phyloP scores from a whole-genome alignment of 2,888 invertebrate species.

The Leptinotarsa tumamoca region DNA sequence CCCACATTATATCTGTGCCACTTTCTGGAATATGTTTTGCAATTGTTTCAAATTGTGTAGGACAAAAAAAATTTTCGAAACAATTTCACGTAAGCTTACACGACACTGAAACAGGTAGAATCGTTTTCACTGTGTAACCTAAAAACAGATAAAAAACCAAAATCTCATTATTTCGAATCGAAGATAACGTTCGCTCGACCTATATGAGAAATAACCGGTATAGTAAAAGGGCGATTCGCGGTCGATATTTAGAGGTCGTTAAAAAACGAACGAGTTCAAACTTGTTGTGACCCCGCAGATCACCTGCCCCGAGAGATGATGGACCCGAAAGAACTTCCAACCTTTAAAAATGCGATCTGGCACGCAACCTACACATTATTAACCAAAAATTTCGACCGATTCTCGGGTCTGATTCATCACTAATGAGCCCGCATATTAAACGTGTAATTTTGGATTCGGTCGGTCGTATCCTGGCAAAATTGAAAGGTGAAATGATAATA shows the following conservation, averaged over 20 bases:
- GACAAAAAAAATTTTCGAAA: no score
- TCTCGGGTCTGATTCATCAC: conserved; percentile 34
- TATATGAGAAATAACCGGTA: conserved; percentile 24
- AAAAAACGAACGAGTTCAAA: conserved; percentile 26
- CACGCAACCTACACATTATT: conserved; percentile 44
- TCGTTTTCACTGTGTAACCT: background rate
- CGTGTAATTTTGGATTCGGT: conserved; percentile 38
- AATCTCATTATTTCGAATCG: conserved; percentile 15
- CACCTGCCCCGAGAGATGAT: conserved; percentile 21
- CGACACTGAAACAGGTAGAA: background rate
- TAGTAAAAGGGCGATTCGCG: conserved; percentile 23
- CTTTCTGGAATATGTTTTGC: no score
- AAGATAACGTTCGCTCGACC: conserved; percentile 5
- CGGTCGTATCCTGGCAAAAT: conserved; percentile 31
- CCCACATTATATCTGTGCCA: no score
- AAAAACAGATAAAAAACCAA: conserved; percentile 7
- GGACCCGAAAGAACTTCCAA: conserved; percentile 27
- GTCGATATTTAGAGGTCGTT: conserved; percentile 19
- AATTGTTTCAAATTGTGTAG: no score
- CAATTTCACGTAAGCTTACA: no score
- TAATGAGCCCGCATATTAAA: conserved; percentile 31
- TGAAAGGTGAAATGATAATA: conserved; percentile 32
- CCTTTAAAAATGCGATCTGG: conserved; percentile 31
- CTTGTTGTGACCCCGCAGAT: conserved; percentile 23
- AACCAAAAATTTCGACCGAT: conserved; percentile 23